Evolutionary conservation across 2,888 invertebrate genomes (phyloP).

Genomic region (Andrena bucephala): DNA sequence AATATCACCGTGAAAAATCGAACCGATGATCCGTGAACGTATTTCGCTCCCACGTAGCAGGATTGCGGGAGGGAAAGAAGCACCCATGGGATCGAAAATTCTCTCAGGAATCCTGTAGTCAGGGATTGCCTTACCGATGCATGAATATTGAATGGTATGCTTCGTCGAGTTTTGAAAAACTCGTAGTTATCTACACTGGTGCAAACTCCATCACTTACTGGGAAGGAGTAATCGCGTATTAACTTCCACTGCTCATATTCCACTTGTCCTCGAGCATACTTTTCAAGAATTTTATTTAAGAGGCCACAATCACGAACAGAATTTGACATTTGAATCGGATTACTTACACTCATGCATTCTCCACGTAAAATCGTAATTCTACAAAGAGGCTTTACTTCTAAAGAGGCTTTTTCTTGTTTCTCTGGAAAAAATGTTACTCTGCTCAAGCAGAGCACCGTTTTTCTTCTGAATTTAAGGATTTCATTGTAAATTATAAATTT

Average conservation of each 20-base stretch:
- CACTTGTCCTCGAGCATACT: background rate
- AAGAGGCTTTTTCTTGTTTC: background rate
- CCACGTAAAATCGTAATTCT: background rate
- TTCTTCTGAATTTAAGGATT: too few species aligned
- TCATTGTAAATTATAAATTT: background rate
- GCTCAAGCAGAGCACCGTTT: too few species aligned
- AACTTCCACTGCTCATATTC: background rate
- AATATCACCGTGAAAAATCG: constrained; percentile 57
- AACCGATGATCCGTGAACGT: constrained; percentile 53
- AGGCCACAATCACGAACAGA: background rate
- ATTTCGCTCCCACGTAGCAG: constrained; percentile 43
- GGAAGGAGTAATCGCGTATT: constrained; percentile 13
- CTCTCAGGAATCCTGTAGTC: constrained; percentile 64
- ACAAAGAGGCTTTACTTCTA: background rate
- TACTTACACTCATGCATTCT: background rate
- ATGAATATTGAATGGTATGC: constrained; percentile 71
- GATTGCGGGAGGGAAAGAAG: constrained; percentile 14
- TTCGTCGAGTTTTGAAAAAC: constrained; percentile 58
- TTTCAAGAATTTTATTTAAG: background rate
- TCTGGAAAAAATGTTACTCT: too few species aligned
- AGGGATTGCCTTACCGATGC: constrained; percentile 60
- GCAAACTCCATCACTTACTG: constrained; percentile 1
- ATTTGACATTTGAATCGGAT: background rate
- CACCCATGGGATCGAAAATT: constrained; percentile 46
- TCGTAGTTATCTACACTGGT: constrained; percentile 9